phyloP scores from a whole-genome alignment of 1,140 invertebrate species.

The Drosophila persimilis region DNA sequence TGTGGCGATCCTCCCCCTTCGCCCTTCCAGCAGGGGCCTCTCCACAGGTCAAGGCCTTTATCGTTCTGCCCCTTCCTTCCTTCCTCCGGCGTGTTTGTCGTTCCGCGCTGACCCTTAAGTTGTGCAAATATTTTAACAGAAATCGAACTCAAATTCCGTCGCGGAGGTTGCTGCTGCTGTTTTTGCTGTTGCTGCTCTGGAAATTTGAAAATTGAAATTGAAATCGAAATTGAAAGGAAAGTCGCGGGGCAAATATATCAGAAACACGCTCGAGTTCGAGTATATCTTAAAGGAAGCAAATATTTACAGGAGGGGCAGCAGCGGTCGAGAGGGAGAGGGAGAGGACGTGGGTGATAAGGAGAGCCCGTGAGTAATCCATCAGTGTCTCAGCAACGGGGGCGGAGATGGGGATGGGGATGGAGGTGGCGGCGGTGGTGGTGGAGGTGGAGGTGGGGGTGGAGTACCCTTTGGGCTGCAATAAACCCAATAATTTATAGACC shows the following conservation, averaged over 20 bases:
- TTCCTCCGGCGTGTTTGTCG: background rate
- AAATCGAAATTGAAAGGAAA: constrained; percentile 67
- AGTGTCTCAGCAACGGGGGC: constrained; percentile 62
- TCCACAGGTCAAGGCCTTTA: background rate
- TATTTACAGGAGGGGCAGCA: constrained; percentile 37
- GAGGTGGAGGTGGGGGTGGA: constrained; percentile 24
- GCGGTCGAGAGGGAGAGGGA: constrained; percentile 17
- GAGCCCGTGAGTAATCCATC: constrained; percentile 62
- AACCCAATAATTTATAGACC: constrained; percentile 76
- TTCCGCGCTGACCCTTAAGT: constrained; percentile 60
- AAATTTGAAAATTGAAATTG: constrained; percentile 30
- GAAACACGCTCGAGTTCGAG: constrained; percentile 1
- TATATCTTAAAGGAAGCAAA: constrained; percentile 44
- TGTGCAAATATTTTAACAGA: constrained; percentile 69
- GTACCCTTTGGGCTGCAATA: constrained; percentile 52
- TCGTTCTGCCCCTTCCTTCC: background rate
- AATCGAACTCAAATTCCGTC: constrained; percentile 9
- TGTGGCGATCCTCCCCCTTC: constrained; percentile 2
- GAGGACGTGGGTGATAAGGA: constrained; percentile 29
- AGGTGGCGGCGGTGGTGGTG: constrained; percentile 40
- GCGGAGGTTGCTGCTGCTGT: constrained; percentile 12
- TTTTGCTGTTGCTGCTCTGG: constrained; percentile 28
- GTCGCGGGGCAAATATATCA: constrained; percentile 54
- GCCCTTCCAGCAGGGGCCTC: constrained; percentile 6
- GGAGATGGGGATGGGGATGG: constrained; percentile 3